phyloP scores from a whole-genome alignment of 2,888 invertebrate genomes.

The Pandemis cinnamomeana region DNA sequence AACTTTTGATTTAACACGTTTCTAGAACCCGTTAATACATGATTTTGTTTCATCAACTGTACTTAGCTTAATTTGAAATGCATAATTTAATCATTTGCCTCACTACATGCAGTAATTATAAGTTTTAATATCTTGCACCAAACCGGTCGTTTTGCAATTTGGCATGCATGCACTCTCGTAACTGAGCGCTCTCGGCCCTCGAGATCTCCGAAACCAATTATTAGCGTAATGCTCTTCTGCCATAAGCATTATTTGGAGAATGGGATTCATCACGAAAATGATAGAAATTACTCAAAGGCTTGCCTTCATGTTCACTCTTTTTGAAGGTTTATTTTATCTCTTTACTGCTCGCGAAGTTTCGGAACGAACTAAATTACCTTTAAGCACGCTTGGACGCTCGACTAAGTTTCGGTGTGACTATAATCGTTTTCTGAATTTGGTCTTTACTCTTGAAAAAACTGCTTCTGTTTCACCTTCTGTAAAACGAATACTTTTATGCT shows the following conservation, averaged over 20 bases:
- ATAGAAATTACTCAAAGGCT: slow-evolving; percentile 66
- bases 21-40: slow-evolving; percentile 11
- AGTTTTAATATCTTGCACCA: slow-evolving; percentile 56
- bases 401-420: slow-evolving; percentile 43
- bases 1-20: slow-evolving; percentile 1
- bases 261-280: slow-evolving; percentile 70
- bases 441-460: slow-evolving; percentile 17
- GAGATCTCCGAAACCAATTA: slow-evolving; percentile 66
- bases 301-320: slow-evolving; percentile 49
- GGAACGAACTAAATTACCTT: slow-evolving; percentile 56
- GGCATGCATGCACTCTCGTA: slow-evolving; percentile 67
- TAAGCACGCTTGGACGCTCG: slow-evolving; percentile 49
- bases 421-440: slow-evolving; percentile 42
- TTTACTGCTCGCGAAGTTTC: slow-evolving; percentile 52
- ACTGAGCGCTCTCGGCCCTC: slow-evolving; percentile 56
- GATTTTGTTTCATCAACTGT: slow-evolving; percentile 15
- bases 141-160: slow-evolving; percentile 72
- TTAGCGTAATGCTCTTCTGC: slow-evolving; percentile 66
- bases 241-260: slow-evolving; percentile 71
- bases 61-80: slow-evolving; percentile 12
- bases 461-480: slow-evolving; percentile 5
- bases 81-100: slow-evolving; percentile 45
- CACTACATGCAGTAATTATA: slow-evolving; percentile 65
- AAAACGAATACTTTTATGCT: not conserved
- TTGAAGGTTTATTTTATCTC: slow-evolving; percentile 46